Base-by-base conservation (phyloP, 2,797 vertebrate species). In the Heliangelus exortis region DNA sequence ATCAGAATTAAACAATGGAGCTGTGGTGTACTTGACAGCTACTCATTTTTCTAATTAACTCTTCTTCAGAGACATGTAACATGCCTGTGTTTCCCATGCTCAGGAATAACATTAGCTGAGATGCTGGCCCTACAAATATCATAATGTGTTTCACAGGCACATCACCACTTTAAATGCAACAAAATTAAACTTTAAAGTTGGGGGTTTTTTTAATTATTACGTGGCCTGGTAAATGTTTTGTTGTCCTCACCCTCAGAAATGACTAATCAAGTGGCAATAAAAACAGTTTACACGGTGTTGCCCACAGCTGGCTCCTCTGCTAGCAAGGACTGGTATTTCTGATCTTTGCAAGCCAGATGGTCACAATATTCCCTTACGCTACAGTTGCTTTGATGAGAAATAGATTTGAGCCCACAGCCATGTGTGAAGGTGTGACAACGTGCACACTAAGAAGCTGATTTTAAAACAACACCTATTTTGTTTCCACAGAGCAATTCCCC, bases 301-400 rank as follows among this genome's bases (percentile, higher is more conserved):
- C 87, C 66, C 84, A 87, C 68, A 96, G 75, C 88, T 83, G 73
- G 54, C 83, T 80, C 72, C 65, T 88, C 86, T 78, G 54, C 66
- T 65, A 58, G 78, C 22, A 2, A 58, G 55, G 53, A 66, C 69
- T 6, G 6, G 63, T 73, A 80, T 58, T 96, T 96, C 91, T 72
- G 84, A 82, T 87, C 71, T 90, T 59, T 90, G 78, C 84, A 92
- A 96, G 63, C 78, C 93, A 93, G 86, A 93, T 81, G 91, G 84
- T 41, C 4, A 0, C 81, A 93, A 47, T 87, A 91, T 75, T 94
- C 78, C 84, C 75, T 86, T 81, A 92, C 6, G n/a, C 85, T 85
- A 36, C 81, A 93, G 90, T 13, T 95, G 91, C 87, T 96, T 96
- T 96, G 91, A 96, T 95, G 89, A 95, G 83, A 95, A 96, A 94